Evolutionary conservation across 2,113 vertebrate genomes (phyloP).

Genomic region (Muscicapa adusta): DNA sequence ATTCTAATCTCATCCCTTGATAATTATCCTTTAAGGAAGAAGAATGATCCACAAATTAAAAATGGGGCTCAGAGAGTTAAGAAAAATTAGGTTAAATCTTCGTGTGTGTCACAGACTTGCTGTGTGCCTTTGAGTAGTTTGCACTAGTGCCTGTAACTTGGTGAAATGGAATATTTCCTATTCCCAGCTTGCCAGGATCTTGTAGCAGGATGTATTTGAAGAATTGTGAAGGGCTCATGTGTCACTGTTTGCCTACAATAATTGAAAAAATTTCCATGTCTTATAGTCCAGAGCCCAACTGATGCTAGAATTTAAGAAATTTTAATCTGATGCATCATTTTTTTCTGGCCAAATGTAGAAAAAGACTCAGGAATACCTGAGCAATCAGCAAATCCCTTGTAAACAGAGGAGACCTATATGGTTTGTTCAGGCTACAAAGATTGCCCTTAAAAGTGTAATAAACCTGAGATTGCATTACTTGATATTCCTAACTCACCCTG

Average conservation of each 20-base stretch:
- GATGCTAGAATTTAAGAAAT: neutral
- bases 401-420: neutral
- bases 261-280: neutral
- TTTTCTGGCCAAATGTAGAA: neutral
- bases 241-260: neutral
- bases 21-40: neutral
- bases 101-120: neutral
- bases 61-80: neutral
- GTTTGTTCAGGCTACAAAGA: neutral
- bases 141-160: neutral
- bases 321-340: neutral
- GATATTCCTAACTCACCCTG: neutral
- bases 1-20: neutral
- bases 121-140: neutral
- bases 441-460: neutral
- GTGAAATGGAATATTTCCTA: neutral
- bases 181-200: neutral
- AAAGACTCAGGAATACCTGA: neutral
- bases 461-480: neutral
- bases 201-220: neutral
- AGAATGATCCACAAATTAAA: neutral
- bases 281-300: neutral
- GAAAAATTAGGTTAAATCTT: neutral
- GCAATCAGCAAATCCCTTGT: neutral
- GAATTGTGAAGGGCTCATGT: neutral